Evolutionary conservation across 2,797 vertebrate species (phyloP), one percentile per base, ranked within the genome.

Genomic region (Trematomus bernacchii): DNA sequence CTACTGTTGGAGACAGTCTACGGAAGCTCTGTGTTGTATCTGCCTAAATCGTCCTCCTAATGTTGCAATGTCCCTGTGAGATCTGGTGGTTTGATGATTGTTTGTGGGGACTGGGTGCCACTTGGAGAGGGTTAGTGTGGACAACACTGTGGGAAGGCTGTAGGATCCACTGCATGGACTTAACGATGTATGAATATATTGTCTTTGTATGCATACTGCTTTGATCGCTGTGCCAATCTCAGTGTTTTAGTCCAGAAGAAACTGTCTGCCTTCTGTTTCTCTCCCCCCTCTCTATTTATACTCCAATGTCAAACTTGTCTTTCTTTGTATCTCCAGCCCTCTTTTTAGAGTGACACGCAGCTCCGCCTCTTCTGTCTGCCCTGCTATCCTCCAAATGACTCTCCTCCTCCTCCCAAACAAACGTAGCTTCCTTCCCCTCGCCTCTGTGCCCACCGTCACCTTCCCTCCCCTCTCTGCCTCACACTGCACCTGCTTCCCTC

Each of bases 401-500:
- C 87, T 85, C 74, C 64, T 55, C 52, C 64, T 57, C 51, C 51
- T 74, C 70, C 79, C 58, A 77, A 84, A 82, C 84, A 86, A 90
- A 86, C 86, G 77, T 83, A 75, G 66, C 86, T 79, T 84, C 80
- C 68, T 82, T 87, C 60, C 65, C 71, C 37, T 80, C 33, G 44
- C 82, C 72, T 86, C 82, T 82, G 67, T 77, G 82, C 69, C 83
- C 71, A 33, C 68, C 82, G 46, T 89, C 77, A 84, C 66, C 57
- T 52, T 71, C 57, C 78, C 78, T 50, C 65, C 73, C 57, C 65
- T 21, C 54, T 54, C 66, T 3, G 27, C 79, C 79, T 79, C 74
- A 77, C 66, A 30, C 82, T 89, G 91, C 91, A 92, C 92, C 91
- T 91, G 90, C 92, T 90, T 88, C 77, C 85, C 88, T 90, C 88